Evolutionary conservation across 1,140 invertebrate species (phyloP), one percentile per base, ranked within the genome.

Genomic region (Cryptotermes secundus): DNA sequence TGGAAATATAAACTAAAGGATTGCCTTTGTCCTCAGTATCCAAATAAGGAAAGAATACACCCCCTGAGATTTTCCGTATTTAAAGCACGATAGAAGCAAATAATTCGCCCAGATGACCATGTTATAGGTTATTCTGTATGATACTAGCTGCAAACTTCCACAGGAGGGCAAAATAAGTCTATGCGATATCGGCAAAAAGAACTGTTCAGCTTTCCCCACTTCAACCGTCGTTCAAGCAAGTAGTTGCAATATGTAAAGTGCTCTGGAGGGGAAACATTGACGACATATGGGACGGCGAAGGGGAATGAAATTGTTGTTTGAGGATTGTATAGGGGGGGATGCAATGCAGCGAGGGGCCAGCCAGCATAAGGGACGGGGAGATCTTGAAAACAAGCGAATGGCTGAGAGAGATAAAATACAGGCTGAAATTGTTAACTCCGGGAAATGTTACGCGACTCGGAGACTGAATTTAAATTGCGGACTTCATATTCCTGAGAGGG

Each of bases 191-290:
- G 26, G 59, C 59, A 26, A 31, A 59, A 12, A 72, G 26, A 72
- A 31, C 9, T 72, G 26, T 31, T 72, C 9, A 72, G 16, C n/a
- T 0, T 22, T 4, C 45, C 45, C 45, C 45, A 49, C 22, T 31
- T 72, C n/a, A 26, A 72, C 59, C 6, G 7, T 26, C 26, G 16
- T 31, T 72, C 26, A 72, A 31, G 59, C 59, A 72, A 72, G 59
- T 72, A 31, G 59, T 31, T 31, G n/a, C 59, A 72, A 72, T n/a
- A 72, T 72, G 59, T 72, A 72, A 72, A 72, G 59, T 72, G 59
- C 59, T 31, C n/a, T 72, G 59, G n/a, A 72, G 59, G 59, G 59
- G 59, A 72, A 59, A 59, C 53, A 72, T 72, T 31, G 59, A 31
- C 59, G 59, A 72, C 59, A 72, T 72, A 72, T 72, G 59, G 26